Percentiles rank a stretch among this genome's conserved stretches.
Conservation (phyloP, 2,888 invertebrate genomes). For the Dastarcus helophoroides region DNA sequence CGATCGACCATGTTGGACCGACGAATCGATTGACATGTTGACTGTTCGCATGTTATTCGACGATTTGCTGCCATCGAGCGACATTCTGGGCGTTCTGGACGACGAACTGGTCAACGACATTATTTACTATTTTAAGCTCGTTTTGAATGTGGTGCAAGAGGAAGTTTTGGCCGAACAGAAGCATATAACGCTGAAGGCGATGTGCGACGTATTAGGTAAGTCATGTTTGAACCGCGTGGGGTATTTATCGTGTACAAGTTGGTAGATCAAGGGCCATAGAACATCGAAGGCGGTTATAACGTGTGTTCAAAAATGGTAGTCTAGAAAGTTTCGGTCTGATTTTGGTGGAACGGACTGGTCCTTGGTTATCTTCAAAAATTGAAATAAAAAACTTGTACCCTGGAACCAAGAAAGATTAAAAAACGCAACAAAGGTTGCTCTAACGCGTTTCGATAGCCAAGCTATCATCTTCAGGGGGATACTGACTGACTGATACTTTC, state of each 20-base stretch:
- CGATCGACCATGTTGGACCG: slow-evolving; percentile 22
- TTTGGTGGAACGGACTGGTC: too few species aligned
- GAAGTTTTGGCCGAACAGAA: slow-evolving; percentile 20
- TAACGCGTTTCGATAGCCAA: too few species aligned
- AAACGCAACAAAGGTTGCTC: too few species aligned
- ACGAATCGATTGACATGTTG: slow-evolving; percentile 21
- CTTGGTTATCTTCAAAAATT: too few species aligned
- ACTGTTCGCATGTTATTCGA: slow-evolving; percentile 23
- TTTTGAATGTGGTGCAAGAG: slow-evolving; percentile 21
- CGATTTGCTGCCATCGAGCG: slow-evolving; percentile 20
- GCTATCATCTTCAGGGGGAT: too few species aligned
- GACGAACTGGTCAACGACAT: slow-evolving; percentile 21
- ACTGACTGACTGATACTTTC: too few species aligned
- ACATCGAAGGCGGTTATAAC: too few species aligned
- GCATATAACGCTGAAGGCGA: slow-evolving; percentile 23
- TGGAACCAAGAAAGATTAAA: too few species aligned
- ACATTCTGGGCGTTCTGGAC: slow-evolving; percentile 17
- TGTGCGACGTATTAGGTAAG: slow-evolving; percentile 24
- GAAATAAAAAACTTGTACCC: too few species aligned
- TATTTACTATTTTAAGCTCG: slow-evolving; percentile 23
- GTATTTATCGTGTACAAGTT: not conserved
- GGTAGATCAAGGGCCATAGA: not conserved
- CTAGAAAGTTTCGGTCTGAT: too few species aligned
- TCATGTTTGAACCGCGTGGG: not conserved
- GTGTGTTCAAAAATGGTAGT: too few species aligned